Conservation (phyloP, 2,797 vertebrate species). For the Antrozous pallidus region DNA sequence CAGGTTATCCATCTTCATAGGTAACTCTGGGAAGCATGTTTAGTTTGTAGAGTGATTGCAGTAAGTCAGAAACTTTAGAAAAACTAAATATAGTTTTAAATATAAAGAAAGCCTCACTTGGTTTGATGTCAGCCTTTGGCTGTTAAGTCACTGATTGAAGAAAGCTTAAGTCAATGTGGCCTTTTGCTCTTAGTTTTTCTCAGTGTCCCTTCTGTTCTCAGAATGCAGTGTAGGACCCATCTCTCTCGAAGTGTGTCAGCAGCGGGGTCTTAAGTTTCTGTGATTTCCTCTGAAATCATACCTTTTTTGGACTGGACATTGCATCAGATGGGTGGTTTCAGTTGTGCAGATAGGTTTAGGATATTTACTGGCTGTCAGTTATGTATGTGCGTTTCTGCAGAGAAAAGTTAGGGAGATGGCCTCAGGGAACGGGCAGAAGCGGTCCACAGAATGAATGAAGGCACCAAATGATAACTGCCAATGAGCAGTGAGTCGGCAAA, state of each 20-base stretch:
- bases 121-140: not conserved
- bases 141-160: not conserved
- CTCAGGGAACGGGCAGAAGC: not conserved
- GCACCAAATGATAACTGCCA: not conserved
- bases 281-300: not conserved
- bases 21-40: not conserved
- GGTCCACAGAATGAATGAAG: not conserved
- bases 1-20: not conserved
- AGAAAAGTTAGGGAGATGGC: not conserved
- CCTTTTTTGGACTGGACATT: not conserved
- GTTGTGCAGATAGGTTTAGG: not conserved
- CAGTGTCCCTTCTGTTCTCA: not conserved
- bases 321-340: not conserved
- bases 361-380: not conserved
- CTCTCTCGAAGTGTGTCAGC: not conserved
- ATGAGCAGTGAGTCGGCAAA: not conserved
- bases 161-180: not conserved
- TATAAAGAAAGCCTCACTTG: not conserved
- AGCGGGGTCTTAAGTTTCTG: not conserved
- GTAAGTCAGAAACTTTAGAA: not conserved
- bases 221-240: not conserved
- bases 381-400: not conserved
- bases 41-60: not conserved
- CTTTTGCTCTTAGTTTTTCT: not conserved
- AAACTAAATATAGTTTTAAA: not conserved